Evolutionary conservation across 2,113 vertebrate genomes (phyloP).

Genomic region (Suricata suricatta): DNA sequence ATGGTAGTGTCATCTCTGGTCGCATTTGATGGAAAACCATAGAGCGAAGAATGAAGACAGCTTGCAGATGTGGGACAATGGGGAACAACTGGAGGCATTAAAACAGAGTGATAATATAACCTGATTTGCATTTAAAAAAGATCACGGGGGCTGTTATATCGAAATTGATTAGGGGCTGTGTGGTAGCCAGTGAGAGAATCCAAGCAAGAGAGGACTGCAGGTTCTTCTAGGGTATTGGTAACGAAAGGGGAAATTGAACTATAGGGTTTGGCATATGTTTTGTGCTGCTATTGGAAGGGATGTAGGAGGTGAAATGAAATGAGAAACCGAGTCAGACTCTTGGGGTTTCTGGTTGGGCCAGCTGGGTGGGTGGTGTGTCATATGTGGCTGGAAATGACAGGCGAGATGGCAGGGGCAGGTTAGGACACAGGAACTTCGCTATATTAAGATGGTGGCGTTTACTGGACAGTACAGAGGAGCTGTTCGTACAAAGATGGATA

Average conservation of each 20-base stretch:
- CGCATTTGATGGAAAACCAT: neutral
- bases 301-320: neutral
- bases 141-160: neutral
- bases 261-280: neutral
- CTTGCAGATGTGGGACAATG: neutral
- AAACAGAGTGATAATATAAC: neutral
- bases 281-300: neutral
- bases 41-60: neutral
- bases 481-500: neutral
- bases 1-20: neutral
- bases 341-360: neutral
- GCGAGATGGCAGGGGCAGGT: neutral
- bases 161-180: neutral
- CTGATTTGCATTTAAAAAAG: neutral
- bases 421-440: neutral
- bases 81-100: neutral
- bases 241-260: neutral
- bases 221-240: neutral
- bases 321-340: neutral
- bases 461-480: no score
- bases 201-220: neutral
- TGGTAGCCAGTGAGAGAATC: neutral
- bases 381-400: neutral
- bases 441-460: neutral
- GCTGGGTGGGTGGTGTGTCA: neutral